Base-by-base conservation (phyloP, 2,113 vertebrate species). In the Sterrhoptilus dennistouni region DNA sequence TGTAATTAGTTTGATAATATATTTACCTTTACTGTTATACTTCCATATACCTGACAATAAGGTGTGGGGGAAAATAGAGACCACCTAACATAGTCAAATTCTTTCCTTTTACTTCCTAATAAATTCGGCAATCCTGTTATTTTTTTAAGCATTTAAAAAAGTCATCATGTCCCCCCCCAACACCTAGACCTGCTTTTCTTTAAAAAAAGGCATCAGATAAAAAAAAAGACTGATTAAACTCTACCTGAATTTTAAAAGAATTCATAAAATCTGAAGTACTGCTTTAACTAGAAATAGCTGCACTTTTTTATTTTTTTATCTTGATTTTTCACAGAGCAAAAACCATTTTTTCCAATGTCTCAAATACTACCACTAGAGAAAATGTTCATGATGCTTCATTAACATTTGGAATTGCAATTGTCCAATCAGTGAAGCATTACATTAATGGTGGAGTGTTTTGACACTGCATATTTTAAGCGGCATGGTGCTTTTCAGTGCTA, bases 391-490 rank as follows among this genome's bases (percentile, higher is more conserved):
- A 83, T 85, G 56, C 71, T 87, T 96, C 94, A 89, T 68, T 90
- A 84, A 83, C 93, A 89, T 83, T 96, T 80, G 56, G 38, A 83
- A 93, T 72, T 78, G 64, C 20, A 92, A 84, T 68, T 95, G 91
- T 89, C 89, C 83, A 49, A 86, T 92, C 57, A 57, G 54, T 53
- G 86, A 93, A 93, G 72, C 35, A 76, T 89, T 40, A 72, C 77
- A 89, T 70, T 94, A 95, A 95, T n/a, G 66, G 77, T 94, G 75
- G 72, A 78, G 92, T 93, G 82, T 88, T 91, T 94, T 65, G 76
- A 74, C 54, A 88, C 70, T 52, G 75, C 64, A 89, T 94, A 71
- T 89, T 81, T 91, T 63, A 87, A 57, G 59, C 64, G 65, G 54
- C 56, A 44, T 90, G 86, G 79, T 65, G 36, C 44, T 36, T 75